phyloP scores from a whole-genome alignment of 2,113 vertebrate species.

The Platysteira castanea region DNA sequence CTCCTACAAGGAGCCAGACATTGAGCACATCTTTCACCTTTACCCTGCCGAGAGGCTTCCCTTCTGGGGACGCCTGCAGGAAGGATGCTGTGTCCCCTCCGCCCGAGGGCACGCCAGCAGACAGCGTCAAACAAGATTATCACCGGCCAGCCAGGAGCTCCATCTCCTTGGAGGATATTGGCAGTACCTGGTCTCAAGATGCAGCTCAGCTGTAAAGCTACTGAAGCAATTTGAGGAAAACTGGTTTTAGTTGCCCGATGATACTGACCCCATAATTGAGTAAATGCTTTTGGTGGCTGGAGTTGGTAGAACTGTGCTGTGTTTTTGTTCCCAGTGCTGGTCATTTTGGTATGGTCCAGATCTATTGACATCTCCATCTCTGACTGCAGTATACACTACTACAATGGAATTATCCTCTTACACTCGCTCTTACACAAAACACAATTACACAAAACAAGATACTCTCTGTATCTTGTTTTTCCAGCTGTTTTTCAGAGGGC shows the following conservation, averaged over 20 bases:
- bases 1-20: too few species aligned
- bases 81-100: too few species aligned
- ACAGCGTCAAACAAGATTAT: neutral
- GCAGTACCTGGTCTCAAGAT: neutral
- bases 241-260: neutral
- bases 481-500: neutral
- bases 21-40: too few species aligned
- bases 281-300: neutral
- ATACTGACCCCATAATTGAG: fast-evolving
- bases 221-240: neutral
- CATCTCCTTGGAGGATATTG: neutral
- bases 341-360: neutral
- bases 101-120: too few species aligned
- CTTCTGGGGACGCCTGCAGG: too few species aligned
- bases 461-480: neutral
- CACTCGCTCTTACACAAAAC: neutral
- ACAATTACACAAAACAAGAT: too few species aligned
- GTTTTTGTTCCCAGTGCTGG: neutral
- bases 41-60: too few species aligned
- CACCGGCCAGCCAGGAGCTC: neutral
- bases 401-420: neutral
- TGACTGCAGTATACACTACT: neutral
- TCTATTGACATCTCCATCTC: neutral
- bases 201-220: neutral
- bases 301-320: neutral